A percentile compares a stretch with the other conserved stretches of the same genome.
These are phyloP conservation scores for Gymnogyps californianus DNA, from an alignment of 2,113 vertebrate genomes.

Conservation along the genomic window DNA sequence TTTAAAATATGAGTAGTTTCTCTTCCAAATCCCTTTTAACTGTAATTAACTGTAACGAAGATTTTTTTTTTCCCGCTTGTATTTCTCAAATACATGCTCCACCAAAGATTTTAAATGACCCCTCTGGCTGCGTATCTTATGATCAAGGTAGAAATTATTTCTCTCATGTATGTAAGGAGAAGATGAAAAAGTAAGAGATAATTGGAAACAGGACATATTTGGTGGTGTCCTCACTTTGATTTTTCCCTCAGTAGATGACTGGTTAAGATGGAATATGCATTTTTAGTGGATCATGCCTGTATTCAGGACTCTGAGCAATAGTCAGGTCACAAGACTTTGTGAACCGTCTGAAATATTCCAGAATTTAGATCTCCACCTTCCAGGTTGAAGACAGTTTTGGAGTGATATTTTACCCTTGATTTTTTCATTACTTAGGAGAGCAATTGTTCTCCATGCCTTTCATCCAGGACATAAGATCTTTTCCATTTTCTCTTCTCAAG, in stretches of 20 bases:
- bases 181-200: not conserved
- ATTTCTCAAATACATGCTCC: not conserved
- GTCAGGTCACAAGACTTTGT: not conserved
- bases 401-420: not conserved
- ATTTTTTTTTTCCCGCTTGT: not conserved
- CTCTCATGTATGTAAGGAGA: not conserved
- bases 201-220: not conserved
- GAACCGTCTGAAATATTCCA: not conserved
- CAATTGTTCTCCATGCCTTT: not conserved
- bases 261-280: not conserved
- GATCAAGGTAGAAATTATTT: not conserved
- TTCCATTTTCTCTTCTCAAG: not conserved
- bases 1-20: conserved; percentile 17
- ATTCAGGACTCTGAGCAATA: not conserved
- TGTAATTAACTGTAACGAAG: conserved; percentile 6
- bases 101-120: not conserved
- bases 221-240: not conserved
- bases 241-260: not conserved
- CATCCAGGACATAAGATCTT: not conserved
- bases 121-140: not conserved
- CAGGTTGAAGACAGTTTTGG: not conserved
- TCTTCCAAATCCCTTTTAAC: conserved; percentile 15
- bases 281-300: not conserved
- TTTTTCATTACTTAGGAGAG: not conserved
- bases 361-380: not conserved